Conservation (phyloP, 2,797 vertebrate species). For the Crypturellus tataupa region DNA sequence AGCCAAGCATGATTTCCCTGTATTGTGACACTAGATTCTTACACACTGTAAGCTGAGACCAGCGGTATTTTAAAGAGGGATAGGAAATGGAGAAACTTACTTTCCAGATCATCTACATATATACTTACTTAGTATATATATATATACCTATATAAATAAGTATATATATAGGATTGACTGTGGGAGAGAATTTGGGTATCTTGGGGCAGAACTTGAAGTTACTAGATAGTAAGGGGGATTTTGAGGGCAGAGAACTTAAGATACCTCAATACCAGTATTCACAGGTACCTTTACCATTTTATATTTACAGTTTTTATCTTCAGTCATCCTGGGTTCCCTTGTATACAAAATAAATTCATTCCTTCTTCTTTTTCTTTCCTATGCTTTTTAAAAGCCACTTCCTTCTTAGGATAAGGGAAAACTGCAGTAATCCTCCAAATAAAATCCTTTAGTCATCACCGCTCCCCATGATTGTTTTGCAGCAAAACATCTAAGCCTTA, state of each 20-base stretch:
- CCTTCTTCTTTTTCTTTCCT: background rate
- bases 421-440: background rate
- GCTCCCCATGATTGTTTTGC: background rate
- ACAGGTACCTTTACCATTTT: background rate
- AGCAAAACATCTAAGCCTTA: background rate
- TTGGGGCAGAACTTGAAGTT: background rate
- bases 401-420: background rate
- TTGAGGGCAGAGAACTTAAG: background rate
- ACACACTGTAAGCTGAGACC: background rate
- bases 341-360: background rate
- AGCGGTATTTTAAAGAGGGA: background rate
- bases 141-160: too few relatives aligned
- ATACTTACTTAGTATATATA: background rate
- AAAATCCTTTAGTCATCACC: background rate
- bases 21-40: background rate
- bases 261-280: background rate
- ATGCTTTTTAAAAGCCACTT: background rate
- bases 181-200: background rate
- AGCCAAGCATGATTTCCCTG: background rate
- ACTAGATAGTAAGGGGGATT: background rate
- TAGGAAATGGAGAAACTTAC: background rate
- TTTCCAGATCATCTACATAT: background rate
- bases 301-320: background rate
- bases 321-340: background rate
- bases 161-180: background rate